phyloP scores from a whole-genome alignment of 2,113 vertebrate genomes.

The Apaloderma vittatum region DNA sequence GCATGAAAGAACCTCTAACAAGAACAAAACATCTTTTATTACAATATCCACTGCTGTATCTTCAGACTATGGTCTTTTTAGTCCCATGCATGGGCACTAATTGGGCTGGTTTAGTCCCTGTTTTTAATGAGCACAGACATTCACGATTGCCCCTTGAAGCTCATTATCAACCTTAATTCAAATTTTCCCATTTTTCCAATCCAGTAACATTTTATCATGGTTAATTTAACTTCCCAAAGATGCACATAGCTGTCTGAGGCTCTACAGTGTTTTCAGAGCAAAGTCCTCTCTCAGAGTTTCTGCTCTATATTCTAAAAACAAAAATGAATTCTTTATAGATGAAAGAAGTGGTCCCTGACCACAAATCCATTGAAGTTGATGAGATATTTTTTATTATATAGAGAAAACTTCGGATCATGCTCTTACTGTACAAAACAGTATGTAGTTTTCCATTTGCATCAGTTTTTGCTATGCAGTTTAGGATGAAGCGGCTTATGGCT shows the following conservation, averaged over 20 bases:
- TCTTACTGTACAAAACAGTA: background rate
- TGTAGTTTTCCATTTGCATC: background rate
- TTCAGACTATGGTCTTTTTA: background rate
- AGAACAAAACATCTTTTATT: slow-evolving; percentile 52
- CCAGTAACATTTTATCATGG: slow-evolving; percentile 13
- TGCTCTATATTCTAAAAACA: slow-evolving; percentile 71
- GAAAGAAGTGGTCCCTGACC: background rate
- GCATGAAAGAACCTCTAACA: background rate
- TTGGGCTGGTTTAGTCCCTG: slow-evolving; percentile 25
- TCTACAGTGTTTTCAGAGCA: background rate
- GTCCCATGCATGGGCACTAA: slow-evolving; percentile 13
- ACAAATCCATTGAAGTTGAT: background rate
- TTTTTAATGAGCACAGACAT: slow-evolving; percentile 51
- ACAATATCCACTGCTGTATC: background rate
- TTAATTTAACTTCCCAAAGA: slow-evolving; percentile 48
- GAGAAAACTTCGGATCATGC: background rate
- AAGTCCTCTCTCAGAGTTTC: slow-evolving; percentile 43
- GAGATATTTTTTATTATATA: background rate
- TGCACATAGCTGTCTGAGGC: background rate
- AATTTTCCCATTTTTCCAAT: slow-evolving; percentile 1
- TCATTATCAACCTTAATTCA: slow-evolving; percentile 52
- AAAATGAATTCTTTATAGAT: slow-evolving; percentile 30
- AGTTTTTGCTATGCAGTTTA: background rate
- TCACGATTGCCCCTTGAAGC: background rate
- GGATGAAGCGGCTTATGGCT: background rate